Base-by-base conservation (phyloP, 1,140 invertebrate species). In the Diprion similis region DNA sequence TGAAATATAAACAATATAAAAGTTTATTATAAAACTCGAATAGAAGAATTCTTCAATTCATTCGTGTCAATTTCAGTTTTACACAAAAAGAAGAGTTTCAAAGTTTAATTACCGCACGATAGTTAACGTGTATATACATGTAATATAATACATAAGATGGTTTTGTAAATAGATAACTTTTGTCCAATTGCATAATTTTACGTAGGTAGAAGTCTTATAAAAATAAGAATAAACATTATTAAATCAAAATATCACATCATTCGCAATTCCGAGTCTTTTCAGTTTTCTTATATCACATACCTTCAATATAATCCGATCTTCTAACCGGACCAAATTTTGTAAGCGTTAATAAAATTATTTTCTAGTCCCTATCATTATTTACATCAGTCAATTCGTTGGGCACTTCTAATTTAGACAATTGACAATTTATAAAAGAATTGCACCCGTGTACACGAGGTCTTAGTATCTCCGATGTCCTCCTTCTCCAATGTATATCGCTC, bases 381-480 rank as follows among this genome's bases (percentile, higher is more conserved):
- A 59, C n/a, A 59, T 59, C 51, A 59, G 51, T 59, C 51, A 59
- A 15, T 59, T 59, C 51, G 24, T 37, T 17, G 11, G 11, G 51
- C 51, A 59, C 6, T 15, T 59, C 51, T 17, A 17, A 17, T 17
- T 59, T 59, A 59, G 51, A 59, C n/a, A 59, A 15, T 17, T 59
- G 51, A 59, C 11, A n/a, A 59, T 59, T 59, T 11, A 59, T 59
- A 2, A 4, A 59, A 59, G 51, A 59, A 4, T 17, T 13, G n/a
- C 3, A 59, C 9, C 51, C 51, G 0, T 15, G 51, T 4, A 59
- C 9, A 4, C 65, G 70, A 10, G 71, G 48, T 68, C 80, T 80
- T 10, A 80, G 71, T 48, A 68, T 81, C 68, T 83, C 79, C 2
- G 82, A 73, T 47, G 78, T 82, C 79, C 78, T 78, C 9, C 81